Percentiles rank a stretch among this genome's conserved stretches.
phyloP scores from a whole-genome alignment of 1,140 invertebrate genomes.

The Zophobas morio region DNA sequence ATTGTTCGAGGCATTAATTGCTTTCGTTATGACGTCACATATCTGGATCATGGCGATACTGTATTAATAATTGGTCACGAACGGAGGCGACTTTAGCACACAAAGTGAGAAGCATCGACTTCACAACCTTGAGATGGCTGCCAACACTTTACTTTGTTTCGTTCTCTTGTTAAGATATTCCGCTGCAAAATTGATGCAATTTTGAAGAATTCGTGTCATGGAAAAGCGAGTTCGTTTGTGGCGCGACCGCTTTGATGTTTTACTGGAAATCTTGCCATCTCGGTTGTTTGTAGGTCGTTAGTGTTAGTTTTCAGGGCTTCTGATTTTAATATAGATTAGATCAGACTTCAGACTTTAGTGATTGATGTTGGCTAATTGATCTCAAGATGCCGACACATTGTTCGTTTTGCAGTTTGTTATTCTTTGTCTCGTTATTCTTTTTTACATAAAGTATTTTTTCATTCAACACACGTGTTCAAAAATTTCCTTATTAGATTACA shows the following conservation, averaged over 20 bases:
- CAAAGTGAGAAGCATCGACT: constrained; percentile 40
- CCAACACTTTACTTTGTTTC: background rate
- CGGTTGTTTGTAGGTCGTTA: constrained; percentile 19
- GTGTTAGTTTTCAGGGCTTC: constrained; percentile 39
- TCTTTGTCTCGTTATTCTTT: background rate
- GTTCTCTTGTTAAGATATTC: background rate
- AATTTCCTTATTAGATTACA: background rate
- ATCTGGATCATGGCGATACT: constrained; percentile 41
- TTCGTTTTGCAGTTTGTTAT: constrained; percentile 27
- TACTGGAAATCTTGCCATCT: background rate
- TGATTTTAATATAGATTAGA: constrained; percentile 48
- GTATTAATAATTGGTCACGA: constrained; percentile 46
- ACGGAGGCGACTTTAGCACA: constrained; percentile 41
- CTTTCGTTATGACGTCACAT: constrained; percentile 42
- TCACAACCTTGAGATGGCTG: constrained; percentile 26
- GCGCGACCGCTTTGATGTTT: background rate
- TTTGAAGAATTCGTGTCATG: background rate
- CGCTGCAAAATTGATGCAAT: background rate
- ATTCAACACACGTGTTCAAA: background rate
- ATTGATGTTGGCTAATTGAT: constrained; percentile 47
- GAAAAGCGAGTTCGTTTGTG: background rate
- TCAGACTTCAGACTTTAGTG: constrained; percentile 40
- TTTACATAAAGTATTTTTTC: background rate
- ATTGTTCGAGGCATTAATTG: constrained; percentile 47
- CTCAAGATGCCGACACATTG: constrained; percentile 33